Base-by-base conservation (phyloP, 1,140 invertebrate species). In the Drosophila simulans region DNA sequence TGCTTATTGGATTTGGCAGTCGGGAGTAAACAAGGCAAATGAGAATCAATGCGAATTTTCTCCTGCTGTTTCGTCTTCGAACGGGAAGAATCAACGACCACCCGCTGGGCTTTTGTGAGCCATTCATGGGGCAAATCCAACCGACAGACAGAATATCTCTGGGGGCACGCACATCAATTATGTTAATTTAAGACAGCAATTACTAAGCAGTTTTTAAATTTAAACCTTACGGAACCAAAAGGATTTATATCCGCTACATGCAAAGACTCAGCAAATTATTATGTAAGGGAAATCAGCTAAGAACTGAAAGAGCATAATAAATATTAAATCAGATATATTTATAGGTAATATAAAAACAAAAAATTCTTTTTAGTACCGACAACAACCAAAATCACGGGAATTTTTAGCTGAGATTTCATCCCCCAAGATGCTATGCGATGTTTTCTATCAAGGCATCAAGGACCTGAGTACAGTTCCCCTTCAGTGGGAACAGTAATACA, bases 1-100 rank as follows among this genome's bases (percentile, higher is more conserved):
- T 81, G 78, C 85, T 88, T 89, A 89, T 88, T 89, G 80, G 83
- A 89, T 90, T 89, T 86, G 74, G 59, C 64, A 64, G 62, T 20
- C 35, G 25, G 59, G 70, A 60, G 62, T 37, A 78, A 86, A 68
- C 52, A 60, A 66, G 31, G 39, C 46, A 81, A 86, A 83, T 88
- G 70, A 57, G 77, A 89, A 88, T 88, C 84, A 86, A 88, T 88
- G 83, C 54, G 65, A 56, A 39, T 55, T 42, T 49, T 40, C 76
- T 60, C 54, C 58, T 43, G 77, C 56, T 57, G 42, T 37, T 54
- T 22, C 22, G 43, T 37, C 76, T 70, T 25, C 42, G 11, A 39
- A 37, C 59, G 39, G 35, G 54, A 20, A 51, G 51, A 65, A 54
- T 42, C 40, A 48, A 59, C 27, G 53, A 56, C 84, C 83, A 88